These are phyloP conservation scores for Noctua janthina DNA, from an alignment of 2,888 invertebrate genomes.

Conservation along the genomic window DNA sequence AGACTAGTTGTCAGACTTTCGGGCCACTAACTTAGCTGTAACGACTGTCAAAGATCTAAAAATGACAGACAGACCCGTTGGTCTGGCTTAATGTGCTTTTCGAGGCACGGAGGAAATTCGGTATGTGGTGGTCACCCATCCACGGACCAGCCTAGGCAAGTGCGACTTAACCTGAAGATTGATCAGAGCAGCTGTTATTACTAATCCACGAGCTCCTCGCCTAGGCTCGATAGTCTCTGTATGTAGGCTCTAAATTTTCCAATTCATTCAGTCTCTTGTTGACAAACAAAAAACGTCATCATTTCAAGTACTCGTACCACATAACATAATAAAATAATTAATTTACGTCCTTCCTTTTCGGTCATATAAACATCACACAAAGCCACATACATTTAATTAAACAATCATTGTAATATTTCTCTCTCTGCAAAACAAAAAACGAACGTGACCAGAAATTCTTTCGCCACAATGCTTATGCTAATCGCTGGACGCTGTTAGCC, in stretches of 20 bases:
- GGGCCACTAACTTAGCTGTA: no score
- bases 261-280: background rate
- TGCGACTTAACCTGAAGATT: no score
- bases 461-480: conserved; percentile 36
- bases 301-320: background rate
- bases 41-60: no score
- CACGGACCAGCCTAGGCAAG: no score
- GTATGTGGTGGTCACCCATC: no score
- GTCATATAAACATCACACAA: background rate
- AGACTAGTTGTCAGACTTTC: no score
- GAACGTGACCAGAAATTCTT: conserved; percentile 49
- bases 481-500: conserved; percentile 49
- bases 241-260: background rate
- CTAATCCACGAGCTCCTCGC: no score
- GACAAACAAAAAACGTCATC: background rate
- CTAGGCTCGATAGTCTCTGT: background rate
- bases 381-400: conserved; percentile 27
- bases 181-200: no score
- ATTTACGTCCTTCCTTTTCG: background rate
- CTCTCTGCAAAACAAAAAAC: conserved; percentile 20
- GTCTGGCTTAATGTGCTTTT: no score
- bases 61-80: no score
- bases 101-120: no score
- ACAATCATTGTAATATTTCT: conserved; percentile 33
- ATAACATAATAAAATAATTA: background rate